Conservation (phyloP, 2,797 vertebrate species). For the Rhabdomys pumilio region DNA sequence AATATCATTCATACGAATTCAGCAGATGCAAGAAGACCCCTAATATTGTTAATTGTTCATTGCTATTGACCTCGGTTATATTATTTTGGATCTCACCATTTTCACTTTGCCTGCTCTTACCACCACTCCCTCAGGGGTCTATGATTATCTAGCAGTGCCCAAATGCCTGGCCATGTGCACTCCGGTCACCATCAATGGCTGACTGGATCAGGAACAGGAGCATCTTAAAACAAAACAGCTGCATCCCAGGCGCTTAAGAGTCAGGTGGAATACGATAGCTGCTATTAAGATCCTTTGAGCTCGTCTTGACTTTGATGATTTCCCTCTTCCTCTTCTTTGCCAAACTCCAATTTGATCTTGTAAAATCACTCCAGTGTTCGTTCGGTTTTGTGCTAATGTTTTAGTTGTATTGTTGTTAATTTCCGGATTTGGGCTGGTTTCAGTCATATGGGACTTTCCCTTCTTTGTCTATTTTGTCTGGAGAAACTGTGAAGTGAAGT, state of each 20-base stretch:
- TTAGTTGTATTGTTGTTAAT: conserved; percentile 31
- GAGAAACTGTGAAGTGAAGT: not conserved
- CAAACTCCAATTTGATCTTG: conserved; percentile 88
- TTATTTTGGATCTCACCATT: conserved; percentile 86
- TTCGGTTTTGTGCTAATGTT: conserved; percentile 73
- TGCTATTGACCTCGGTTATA: conserved; percentile 83
- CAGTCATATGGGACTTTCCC: not conserved
- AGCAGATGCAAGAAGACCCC: conserved; percentile 70
- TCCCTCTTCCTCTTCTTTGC: conserved; percentile 88
- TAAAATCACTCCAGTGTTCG: conserved; percentile 81
- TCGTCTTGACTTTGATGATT: conserved; percentile 90
- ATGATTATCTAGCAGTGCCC: conserved; percentile 85
- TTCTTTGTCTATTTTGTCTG: conserved; percentile 18
- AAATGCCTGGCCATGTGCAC: conserved; percentile 79
- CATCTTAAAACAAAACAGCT: conserved; percentile 91
- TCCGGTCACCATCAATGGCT: conserved; percentile 81
- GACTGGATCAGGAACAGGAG: conserved; percentile 81
- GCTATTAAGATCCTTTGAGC: conserved; percentile 90
- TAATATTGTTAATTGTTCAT: conserved; percentile 77
- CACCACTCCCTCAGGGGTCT: conserved; percentile 87
- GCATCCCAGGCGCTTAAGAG: conserved; percentile 87
- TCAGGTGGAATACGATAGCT: conserved; percentile 89
- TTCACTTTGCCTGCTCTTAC: conserved; percentile 84
- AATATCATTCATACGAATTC: conserved; percentile 48
- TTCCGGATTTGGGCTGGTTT: not conserved